Conservation (phyloP, 2,888 invertebrate genomes). For the Hydraecia micacea region DNA sequence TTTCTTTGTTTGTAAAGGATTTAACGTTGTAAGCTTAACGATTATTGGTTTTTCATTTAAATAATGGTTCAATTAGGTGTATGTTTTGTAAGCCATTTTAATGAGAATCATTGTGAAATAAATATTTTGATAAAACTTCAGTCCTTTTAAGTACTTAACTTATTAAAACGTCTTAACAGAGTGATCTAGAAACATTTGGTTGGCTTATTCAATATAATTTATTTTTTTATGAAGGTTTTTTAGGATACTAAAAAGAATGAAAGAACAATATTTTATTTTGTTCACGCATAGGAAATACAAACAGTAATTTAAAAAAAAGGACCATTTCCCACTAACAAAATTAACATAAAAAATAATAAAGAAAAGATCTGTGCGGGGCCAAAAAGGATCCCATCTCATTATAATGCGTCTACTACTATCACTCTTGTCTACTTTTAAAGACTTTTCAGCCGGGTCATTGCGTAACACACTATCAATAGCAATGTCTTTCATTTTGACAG, state of each 20-base stretch:
- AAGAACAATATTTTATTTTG: too few species aligned
- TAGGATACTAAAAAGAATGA: neutral
- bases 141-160: neutral
- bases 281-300: too few species aligned
- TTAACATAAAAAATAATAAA: too few species aligned
- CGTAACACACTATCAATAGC: too few species aligned
- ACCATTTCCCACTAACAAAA: too few species aligned
- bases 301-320: too few species aligned
- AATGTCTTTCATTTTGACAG: too few species aligned
- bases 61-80: conserved; percentile 5
- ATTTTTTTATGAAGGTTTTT: too few species aligned
- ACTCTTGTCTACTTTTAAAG: neutral
- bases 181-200: neutral
- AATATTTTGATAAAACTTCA: neutral
- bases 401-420: neutral
- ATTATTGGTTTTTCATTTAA: conserved; percentile 15
- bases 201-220: too few species aligned
- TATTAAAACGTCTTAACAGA: neutral
- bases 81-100: neutral
- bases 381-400: too few species aligned
- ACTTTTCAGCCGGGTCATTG: too few species aligned
- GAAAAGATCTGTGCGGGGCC: too few species aligned
- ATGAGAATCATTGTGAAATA: neutral
- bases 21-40: conserved; percentile 32
- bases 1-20: conserved; percentile 26